Percentiles rank a stretch among this genome's conserved stretches.
These are phyloP conservation scores for Limanda limanda DNA, from an alignment of 2,113 vertebrate genomes.

Conservation along the genomic window DNA sequence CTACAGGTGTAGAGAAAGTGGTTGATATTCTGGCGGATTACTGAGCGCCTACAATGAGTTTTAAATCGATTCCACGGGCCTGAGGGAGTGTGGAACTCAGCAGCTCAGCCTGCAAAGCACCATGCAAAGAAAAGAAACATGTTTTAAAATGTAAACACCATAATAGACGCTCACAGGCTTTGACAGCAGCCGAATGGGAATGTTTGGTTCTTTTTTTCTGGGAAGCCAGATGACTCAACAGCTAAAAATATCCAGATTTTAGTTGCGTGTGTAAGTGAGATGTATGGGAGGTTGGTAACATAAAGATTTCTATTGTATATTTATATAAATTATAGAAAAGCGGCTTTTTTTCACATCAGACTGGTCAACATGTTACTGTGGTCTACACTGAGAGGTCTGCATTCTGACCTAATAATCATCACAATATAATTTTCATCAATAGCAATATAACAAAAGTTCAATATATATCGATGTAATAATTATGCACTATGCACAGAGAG, in stretches of 20 bases:
- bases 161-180: conserved; percentile 18
- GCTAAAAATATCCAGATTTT: conserved; percentile 18
- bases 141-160: background rate
- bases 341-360: too few species aligned
- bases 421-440: too few species aligned
- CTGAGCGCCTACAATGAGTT: conserved; percentile 11
- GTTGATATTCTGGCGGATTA: conserved; percentile 17
- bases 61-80: conserved; percentile 31
- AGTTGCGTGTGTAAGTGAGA: conserved; percentile 11
- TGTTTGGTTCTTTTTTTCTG: conserved; percentile 27
- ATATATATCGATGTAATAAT: too few species aligned
- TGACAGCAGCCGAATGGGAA: conserved; percentile 49
- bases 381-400: background rate
- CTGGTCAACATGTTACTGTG: background rate
- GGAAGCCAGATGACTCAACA: conserved; percentile 35
- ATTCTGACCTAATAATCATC: too few species aligned
- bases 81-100: background rate
- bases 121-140: conserved; percentile 12
- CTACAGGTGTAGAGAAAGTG: conserved; percentile 10
- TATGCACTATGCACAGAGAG: too few species aligned
- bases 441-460: too few species aligned
- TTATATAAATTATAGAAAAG: conserved; percentile 9
- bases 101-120: conserved; percentile 7
- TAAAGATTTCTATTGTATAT: background rate
- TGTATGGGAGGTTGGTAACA: background rate